Evolutionary conservation across 64 coral and sea anemone species (phyloP).

Genomic region (Pachyseris speciosa): DNA sequence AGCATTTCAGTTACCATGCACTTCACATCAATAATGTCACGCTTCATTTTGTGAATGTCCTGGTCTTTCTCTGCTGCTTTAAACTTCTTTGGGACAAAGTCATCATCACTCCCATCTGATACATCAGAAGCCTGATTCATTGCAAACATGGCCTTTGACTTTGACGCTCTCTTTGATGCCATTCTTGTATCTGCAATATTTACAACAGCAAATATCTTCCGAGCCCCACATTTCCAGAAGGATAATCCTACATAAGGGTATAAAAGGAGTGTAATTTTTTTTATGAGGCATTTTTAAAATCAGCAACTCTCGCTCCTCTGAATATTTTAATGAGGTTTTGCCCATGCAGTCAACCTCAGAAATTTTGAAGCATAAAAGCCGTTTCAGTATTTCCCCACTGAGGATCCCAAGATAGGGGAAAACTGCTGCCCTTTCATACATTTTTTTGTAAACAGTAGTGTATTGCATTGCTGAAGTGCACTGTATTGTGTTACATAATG

Average conservation of each 20-base stretch:
- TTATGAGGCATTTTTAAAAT: too few relatives aligned
- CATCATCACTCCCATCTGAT: conserved; percentile 58
- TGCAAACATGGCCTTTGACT: conserved; percentile 11
- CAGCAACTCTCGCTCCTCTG: too few relatives aligned
- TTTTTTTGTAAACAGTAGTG: too few relatives aligned
- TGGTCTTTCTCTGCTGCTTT: not conserved
- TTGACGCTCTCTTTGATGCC: not conserved
- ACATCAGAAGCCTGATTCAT: not conserved
- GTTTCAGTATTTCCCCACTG: too few relatives aligned
- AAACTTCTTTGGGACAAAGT: conserved; percentile 50
- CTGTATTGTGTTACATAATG: too few relatives aligned
- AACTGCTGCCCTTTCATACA: too few relatives aligned
- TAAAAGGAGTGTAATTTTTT: too few relatives aligned
- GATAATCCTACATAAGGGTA: conserved; percentile 32
- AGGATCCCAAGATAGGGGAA: too few relatives aligned
- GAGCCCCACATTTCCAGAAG: conserved; percentile 62
- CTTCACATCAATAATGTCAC: conserved; percentile 46
- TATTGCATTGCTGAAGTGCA: too few relatives aligned
- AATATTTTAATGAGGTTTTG: too few relatives aligned
- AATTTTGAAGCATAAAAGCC: too few relatives aligned
- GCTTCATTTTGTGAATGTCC: conserved; percentile 52
- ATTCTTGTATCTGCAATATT: not conserved
- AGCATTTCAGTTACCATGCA: conserved; percentile 47
- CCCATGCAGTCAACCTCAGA: too few relatives aligned
- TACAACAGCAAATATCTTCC: conserved; percentile 60